Percentiles rank a stretch among this genome's conserved stretches.
Evolutionary conservation across 1,140 invertebrate species (phyloP).

Genomic region (Drosophila mauritiana): DNA sequence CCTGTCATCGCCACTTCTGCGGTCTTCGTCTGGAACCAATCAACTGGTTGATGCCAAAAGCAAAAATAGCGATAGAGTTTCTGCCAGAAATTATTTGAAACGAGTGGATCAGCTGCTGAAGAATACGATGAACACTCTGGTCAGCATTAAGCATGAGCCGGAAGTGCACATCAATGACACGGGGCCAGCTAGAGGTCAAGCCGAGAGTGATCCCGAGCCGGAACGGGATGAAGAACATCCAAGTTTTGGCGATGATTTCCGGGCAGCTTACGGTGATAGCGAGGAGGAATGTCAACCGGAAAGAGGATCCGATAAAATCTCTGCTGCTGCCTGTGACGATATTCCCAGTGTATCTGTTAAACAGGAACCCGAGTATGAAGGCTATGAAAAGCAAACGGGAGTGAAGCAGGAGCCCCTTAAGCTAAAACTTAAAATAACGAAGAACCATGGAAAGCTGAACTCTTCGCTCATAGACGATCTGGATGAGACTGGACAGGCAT

Average conservation of each 20-base stretch:
- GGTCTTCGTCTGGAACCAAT: slow-evolving; percentile 17
- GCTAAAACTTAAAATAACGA: slow-evolving; percentile 79
- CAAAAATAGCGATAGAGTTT: slow-evolving; percentile 59
- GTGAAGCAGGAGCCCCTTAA: slow-evolving; percentile 68
- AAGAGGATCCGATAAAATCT: neutral
- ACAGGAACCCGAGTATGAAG: slow-evolving; percentile 46
- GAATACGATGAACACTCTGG: slow-evolving; percentile 74
- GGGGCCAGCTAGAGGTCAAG: slow-evolving; percentile 33
- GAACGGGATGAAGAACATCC: slow-evolving; percentile 6
- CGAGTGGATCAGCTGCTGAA: slow-evolving; percentile 76
- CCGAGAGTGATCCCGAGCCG: slow-evolving; percentile 29
- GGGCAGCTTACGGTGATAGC: slow-evolving; percentile 49
- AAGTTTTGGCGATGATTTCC: slow-evolving; percentile 48
- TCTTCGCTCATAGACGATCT: slow-evolving; percentile 75
- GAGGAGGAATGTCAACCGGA: slow-evolving; percentile 34
- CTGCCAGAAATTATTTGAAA: slow-evolving; percentile 75
- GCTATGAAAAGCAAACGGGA: slow-evolving; percentile 21
- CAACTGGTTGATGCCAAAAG: slow-evolving; percentile 22
- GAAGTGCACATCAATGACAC: slow-evolving; percentile 71
- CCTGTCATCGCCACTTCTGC: slow-evolving; percentile 56
- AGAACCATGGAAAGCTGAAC: slow-evolving; percentile 79
- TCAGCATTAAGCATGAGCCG: slow-evolving; percentile 81
- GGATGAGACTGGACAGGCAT: slow-evolving; percentile 32
- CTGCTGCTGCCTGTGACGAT: slow-evolving; percentile 1
- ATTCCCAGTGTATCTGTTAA: slow-evolving; percentile 36